Conservation (phyloP, 2,113 vertebrate genomes). For the Prinia subflava region DNA sequence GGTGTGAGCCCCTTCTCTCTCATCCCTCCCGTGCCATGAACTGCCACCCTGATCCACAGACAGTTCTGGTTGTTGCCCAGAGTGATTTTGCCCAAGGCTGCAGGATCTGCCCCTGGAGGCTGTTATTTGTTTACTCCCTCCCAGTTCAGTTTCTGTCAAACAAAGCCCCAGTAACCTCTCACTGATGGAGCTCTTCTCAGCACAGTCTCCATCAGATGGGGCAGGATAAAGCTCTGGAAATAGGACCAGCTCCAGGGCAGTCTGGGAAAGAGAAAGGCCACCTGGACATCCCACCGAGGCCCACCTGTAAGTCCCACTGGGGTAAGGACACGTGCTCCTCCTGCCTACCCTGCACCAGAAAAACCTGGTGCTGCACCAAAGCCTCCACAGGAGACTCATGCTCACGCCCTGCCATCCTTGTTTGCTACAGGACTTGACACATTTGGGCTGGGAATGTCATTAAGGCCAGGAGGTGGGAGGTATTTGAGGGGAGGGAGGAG, state of each 20-base stretch:
- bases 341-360: not conserved
- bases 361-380: not conserved
- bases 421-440: not conserved
- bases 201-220: not conserved
- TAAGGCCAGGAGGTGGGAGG: slow-evolving; percentile 48
- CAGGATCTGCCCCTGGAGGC: not conserved
- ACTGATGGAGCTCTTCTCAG: not conserved
- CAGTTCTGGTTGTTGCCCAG: not conserved
- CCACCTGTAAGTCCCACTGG: not conserved
- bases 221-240: not conserved
- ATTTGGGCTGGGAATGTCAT: not conserved
- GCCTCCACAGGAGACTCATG: not conserved
- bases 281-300: not conserved
- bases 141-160: slow-evolving; percentile 57
- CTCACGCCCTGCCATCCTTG: not conserved
- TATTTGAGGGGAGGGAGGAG: not conserved
- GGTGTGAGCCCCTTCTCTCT: not conserved
- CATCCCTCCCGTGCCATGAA: not conserved
- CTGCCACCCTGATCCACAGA: not conserved
- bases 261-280: not conserved
- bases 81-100: not conserved
- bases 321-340: not conserved
- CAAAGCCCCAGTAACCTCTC: not conserved
- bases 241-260: not conserved
- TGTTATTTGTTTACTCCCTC: not conserved